Conservation (phyloP, 2,888 invertebrate genomes). For the Calephelis perditalis region DNA sequence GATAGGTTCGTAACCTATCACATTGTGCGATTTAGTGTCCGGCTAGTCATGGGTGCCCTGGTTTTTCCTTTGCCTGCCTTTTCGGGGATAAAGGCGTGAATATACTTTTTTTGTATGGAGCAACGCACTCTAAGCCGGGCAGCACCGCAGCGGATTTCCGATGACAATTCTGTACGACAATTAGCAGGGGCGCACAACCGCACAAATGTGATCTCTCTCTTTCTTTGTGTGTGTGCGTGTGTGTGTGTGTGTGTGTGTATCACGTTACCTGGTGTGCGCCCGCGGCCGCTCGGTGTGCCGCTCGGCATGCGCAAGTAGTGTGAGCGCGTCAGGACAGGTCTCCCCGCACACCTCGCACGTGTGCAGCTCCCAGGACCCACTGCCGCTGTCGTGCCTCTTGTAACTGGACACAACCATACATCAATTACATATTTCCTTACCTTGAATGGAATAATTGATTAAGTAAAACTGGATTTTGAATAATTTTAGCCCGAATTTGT, state of each 20-base stretch:
- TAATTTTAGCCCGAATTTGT: too few species aligned
- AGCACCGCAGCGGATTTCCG: too few species aligned
- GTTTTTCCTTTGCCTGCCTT: too few species aligned
- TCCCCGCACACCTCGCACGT: constrained; percentile 89
- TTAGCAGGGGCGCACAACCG: too few species aligned
- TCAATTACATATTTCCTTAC: neutral
- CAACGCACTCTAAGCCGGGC: too few species aligned
- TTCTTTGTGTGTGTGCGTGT: neutral
- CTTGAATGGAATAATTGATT: neutral
- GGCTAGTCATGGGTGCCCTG: too few species aligned
- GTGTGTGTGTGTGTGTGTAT: constrained; percentile 1
- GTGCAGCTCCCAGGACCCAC: constrained; percentile 71
- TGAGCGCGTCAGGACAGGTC: constrained; percentile 85
- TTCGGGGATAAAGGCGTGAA: too few species aligned
- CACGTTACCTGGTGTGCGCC: constrained; percentile 21
- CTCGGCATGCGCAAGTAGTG: constrained; percentile 88
- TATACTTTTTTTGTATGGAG: too few species aligned
- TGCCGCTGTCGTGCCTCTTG: constrained; percentile 57
- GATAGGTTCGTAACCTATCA: too few species aligned
- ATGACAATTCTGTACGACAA: too few species aligned
- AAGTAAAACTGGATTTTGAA: constrained; percentile 11
- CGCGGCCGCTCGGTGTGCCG: constrained; percentile 84
- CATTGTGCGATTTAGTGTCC: too few species aligned
- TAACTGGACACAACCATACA: constrained; percentile 41
- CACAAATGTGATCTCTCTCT: too few species aligned